Evolutionary conservation across 2,113 vertebrate species (phyloP), one percentile per base, ranked within the genome.

Genomic region (Esox niger): DNA sequence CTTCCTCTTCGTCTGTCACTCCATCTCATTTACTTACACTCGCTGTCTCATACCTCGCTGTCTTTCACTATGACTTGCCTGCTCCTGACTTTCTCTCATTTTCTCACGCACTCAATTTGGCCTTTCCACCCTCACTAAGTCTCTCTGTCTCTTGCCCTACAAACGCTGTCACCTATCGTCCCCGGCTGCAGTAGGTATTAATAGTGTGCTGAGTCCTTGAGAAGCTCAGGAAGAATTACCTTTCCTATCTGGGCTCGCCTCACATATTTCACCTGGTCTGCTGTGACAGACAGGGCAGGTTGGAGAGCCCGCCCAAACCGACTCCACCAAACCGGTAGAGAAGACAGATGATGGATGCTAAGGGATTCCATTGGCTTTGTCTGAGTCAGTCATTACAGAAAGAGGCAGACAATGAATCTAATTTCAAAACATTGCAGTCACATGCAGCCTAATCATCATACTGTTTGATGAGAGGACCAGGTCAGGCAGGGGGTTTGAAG

Each of bases 131-230:
- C 56, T 29, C 7, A 27, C 56, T 10, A n/a, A n/a, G n/a, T n/a
- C 29, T 64, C 17, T 33, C 29, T 64, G 13, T 33, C 32, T 62
- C 7, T 43, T 67, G 38, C 35, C 13, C n/a, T 49, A 25, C 25
- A 55, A 10, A 2, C 6, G 11, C 62, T 55, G 30, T 59, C 60
- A 6, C 11, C 17, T 43, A 32, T 10, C 26, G 25, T 26, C 43
- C 31, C 31, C n/a, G 25, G 29, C 52, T 47, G 20, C n/a, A 27
- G 32, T 5, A 66, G 70, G 66, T 78, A 64, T 69, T 64, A 64
- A 61, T 74, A 75, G 66, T 38, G 49, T 17, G 32, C 66, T 70
- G 26, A 62, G 55, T 71, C 63, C 38, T 60, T 77, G 52, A 69
- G 38, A 56, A 38, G 66, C 69, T 78, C 38, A 70, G 52, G 56